Percentiles rank a stretch among this genome's conserved stretches.
These are phyloP conservation scores for Thamnophis sirtalis DNA, from an alignment of 2,113 vertebrate species.

Conservation along the genomic window DNA sequence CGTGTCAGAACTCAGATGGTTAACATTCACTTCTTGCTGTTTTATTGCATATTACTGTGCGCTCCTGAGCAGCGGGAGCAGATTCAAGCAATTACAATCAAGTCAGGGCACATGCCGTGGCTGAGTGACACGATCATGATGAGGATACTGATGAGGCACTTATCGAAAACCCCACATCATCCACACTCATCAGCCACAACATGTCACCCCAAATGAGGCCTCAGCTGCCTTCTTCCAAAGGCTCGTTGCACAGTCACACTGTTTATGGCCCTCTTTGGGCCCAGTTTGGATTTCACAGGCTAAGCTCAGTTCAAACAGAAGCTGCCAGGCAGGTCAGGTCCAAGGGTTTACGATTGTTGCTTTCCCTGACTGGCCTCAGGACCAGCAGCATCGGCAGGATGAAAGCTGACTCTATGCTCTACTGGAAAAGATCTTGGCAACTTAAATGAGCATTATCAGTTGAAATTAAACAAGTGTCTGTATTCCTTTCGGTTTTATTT, in stretches of 20 bases:
- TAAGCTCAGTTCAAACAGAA: conserved; percentile 77
- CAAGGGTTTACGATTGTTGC: conserved; percentile 23
- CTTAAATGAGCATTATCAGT: neutral
- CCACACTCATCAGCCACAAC: conserved; percentile 85
- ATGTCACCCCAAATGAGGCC: conserved; percentile 84
- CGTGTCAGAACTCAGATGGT: conserved; percentile 84
- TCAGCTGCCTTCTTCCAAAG: conserved; percentile 78
- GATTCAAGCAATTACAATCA: conserved; percentile 99
- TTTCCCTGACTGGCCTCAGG: conserved; percentile 50
- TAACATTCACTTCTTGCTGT: conserved; percentile 89
- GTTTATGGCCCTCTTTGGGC: conserved; percentile 89
- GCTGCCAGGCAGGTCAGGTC: conserved; percentile 62
- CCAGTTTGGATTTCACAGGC: conserved; percentile 82
- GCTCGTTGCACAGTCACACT: conserved; percentile 79
- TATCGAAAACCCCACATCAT: conserved; percentile 92
- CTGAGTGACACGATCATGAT: conserved; percentile 94
- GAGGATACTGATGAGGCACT: conserved; percentile 99
- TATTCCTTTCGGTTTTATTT: neutral
- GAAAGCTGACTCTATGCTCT: conserved; percentile 48
- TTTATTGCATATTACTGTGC: conserved; percentile 94
- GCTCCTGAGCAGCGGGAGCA: conserved; percentile 95
- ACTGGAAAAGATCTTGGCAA: neutral
- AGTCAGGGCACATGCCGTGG: conserved; percentile 99
- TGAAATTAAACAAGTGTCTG: neutral
- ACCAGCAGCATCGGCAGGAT: conserved; percentile 42